Conservation (phyloP, 2,888 invertebrate genomes). For the Agrochola lychnidis region DNA sequence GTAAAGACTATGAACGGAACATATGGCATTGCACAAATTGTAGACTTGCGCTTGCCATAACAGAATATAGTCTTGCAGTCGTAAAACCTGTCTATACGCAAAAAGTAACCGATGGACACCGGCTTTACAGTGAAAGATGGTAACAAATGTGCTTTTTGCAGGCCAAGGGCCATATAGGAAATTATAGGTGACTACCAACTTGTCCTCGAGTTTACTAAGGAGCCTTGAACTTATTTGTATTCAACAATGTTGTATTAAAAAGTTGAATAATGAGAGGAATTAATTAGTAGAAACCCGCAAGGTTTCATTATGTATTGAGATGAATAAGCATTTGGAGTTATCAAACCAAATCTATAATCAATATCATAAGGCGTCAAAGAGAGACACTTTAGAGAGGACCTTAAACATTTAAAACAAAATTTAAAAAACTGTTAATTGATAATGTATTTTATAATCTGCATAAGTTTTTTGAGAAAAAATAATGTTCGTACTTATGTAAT, state of each 20-base stretch:
- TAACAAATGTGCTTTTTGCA: constrained; percentile 48
- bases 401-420: too few species aligned
- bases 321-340: background rate
- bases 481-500: too few species aligned
- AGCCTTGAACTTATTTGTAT: constrained; percentile 41
- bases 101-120: constrained; percentile 52
- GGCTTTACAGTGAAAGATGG: constrained; percentile 39
- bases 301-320: background rate
- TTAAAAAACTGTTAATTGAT: too few species aligned
- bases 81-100: constrained; percentile 60
- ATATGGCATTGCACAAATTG: constrained; percentile 49
- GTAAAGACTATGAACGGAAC: constrained; percentile 42
- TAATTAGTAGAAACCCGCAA: background rate
- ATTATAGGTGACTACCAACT: constrained; percentile 54
- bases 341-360: background rate
- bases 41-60: constrained; percentile 58
- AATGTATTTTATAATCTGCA: too few species aligned
- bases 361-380: background rate
- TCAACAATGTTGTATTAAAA: constrained; percentile 2
- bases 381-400: too few species aligned
- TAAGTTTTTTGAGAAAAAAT: too few species aligned
- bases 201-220: constrained; percentile 15
- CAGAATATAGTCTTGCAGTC: constrained; percentile 41
- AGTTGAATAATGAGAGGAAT: background rate
- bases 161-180: constrained; percentile 48